Percentiles rank a stretch among this genome's conserved stretches.
Conservation (phyloP, 2,888 invertebrate species). For the Caenorhabditis sp. region DNA sequence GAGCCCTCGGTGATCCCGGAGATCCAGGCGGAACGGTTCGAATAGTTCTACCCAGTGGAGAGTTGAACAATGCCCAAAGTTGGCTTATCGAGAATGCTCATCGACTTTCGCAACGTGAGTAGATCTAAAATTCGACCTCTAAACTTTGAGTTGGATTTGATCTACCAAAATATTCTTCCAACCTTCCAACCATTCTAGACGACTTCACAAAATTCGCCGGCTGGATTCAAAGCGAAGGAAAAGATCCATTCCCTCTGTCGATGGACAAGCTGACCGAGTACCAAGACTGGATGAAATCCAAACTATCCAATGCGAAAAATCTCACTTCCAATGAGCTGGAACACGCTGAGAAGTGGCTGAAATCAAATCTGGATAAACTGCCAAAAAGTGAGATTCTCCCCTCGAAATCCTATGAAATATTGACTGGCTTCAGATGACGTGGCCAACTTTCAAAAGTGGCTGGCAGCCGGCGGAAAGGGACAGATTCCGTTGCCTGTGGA, state of each 20-base stretch:
- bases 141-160: background rate
- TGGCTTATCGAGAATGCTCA: conserved; percentile 20
- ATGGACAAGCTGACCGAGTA: background rate
- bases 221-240: conserved; percentile 8
- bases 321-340: conserved; percentile 5
- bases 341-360: background rate
- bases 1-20: background rate
- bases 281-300: conserved; percentile 13
- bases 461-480: background rate
- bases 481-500: background rate
- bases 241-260: conserved; percentile 15
- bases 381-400: background rate
- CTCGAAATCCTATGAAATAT: background rate
- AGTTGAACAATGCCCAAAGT: conserved; percentile 7
- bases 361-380: background rate
- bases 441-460: conserved; percentile 5
- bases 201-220: conserved; percentile 13
- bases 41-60: background rate
- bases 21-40: background rate
- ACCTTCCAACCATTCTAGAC: background rate
- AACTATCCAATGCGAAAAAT: background rate
- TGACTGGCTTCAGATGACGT: background rate
- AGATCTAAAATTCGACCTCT: background rate
- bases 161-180: background rate
- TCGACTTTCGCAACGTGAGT: conserved; percentile 6